Percentiles rank a stretch among this genome's conserved stretches.
Conservation (phyloP, 1,140 invertebrate species). For the Lepidotrigona ventralis region DNA sequence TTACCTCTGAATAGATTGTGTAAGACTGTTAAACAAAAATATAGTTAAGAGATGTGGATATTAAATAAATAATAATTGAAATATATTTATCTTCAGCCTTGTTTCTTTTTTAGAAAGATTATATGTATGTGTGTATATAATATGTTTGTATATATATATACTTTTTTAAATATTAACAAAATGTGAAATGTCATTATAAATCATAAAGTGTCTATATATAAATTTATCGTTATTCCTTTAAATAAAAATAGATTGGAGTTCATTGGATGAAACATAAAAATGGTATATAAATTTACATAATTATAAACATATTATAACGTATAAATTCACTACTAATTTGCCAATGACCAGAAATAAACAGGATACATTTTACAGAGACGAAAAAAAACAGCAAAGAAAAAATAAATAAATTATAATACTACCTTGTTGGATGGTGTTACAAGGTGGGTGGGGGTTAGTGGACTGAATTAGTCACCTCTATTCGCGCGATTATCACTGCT, state of each 20-base stretch:
- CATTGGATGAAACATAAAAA: constrained; percentile 3
- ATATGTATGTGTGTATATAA: constrained; percentile 6
- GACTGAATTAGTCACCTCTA: constrained; percentile 76
- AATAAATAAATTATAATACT: constrained; percentile 70
- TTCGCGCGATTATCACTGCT: constrained; percentile 77
- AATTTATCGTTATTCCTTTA: not conserved
- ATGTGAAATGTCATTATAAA: not conserved
- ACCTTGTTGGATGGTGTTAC: constrained; percentile 70
- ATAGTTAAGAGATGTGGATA: constrained; percentile 57
- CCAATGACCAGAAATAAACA: constrained; percentile 37
- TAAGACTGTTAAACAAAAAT: constrained; percentile 76
- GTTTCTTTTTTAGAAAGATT: not conserved
- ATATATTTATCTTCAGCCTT: constrained; percentile 18
- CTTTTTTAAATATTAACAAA: not conserved
- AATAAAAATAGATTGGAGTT: constrained; percentile 13
- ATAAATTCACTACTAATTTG: constrained; percentile 41
- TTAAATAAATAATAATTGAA: constrained; percentile 42
- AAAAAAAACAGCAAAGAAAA: constrained; percentile 61
- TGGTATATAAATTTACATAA: constrained; percentile 5
- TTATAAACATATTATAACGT: constrained; percentile 42
- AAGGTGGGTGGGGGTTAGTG: constrained; percentile 70
- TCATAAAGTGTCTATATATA: constrained; percentile 4
- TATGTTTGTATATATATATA: no score
- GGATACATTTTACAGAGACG: constrained; percentile 46
- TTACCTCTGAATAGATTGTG: constrained; percentile 78